phyloP scores from a whole-genome alignment of 2,113 vertebrate genomes.

The Tachycineta bicolor region DNA sequence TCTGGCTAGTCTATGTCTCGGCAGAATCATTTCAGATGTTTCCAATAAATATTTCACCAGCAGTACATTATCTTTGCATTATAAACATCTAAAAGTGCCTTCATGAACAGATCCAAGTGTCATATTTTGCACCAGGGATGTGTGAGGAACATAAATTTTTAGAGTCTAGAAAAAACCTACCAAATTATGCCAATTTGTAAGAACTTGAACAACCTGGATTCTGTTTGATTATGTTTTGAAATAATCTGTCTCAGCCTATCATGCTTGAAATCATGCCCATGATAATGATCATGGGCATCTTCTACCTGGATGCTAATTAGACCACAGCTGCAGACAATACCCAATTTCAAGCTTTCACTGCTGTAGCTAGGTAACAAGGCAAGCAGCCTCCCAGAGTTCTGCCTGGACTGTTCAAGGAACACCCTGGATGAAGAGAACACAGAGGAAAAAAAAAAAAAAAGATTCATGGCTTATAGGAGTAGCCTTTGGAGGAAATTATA shows the following conservation, averaged over 20 bases:
- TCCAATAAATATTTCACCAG: neutral
- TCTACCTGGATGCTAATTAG: neutral
- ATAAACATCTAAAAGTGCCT: neutral
- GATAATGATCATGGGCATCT: neutral
- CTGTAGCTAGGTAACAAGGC: neutral
- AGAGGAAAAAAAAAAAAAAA: neutral
- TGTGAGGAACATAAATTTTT: neutral
- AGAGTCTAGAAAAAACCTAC: neutral
- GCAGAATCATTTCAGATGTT: neutral
- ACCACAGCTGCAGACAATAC: neutral
- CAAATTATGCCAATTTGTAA: neutral
- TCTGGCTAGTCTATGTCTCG: neutral
- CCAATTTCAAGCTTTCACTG: neutral
- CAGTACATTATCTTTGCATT: neutral
- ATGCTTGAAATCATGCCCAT: neutral
- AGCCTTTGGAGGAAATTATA: neutral
- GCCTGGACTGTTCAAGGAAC: neutral
- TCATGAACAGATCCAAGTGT: neutral
- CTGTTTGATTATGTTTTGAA: neutral
- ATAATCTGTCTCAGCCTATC: neutral
- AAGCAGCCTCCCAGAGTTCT: neutral
- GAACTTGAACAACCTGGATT: neutral
- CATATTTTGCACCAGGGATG: neutral
- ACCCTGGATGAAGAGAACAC: neutral
- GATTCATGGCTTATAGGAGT: neutral